A percentile compares a stretch with the other conserved stretches of the same genome.
Conservation (phyloP, 2,888 invertebrate genomes). For the Ichneumoninae sp. region DNA sequence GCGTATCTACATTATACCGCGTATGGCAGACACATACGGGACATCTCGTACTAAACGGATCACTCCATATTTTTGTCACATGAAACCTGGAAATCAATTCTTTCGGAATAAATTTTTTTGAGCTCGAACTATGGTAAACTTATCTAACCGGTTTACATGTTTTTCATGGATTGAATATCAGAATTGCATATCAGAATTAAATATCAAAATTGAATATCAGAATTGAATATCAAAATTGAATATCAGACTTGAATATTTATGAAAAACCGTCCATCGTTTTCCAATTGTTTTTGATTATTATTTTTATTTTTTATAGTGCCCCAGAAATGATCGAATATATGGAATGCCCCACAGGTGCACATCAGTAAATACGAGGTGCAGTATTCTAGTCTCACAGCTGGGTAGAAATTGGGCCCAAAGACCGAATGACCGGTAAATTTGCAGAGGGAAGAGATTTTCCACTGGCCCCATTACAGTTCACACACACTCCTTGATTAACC, state of each 20-base stretch:
- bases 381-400: background rate
- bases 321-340: background rate
- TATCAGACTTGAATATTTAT: too few species aligned
- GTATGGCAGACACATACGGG: slow-evolving; percentile 40
- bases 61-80: background rate
- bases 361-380: background rate
- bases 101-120: background rate
- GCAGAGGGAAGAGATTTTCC: background rate
- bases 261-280: too few species aligned
- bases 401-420: slow-evolving; percentile 12
- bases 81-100: background rate
- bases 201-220: too few species aligned
- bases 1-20: slow-evolving; percentile 54
- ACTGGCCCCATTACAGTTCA: background rate
- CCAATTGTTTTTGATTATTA: background rate
- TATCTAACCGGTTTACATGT: background rate
- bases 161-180: background rate
- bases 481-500: background rate
- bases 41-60: background rate
- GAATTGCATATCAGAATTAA: background rate
- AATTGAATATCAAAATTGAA: too few species aligned
- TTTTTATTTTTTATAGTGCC: background rate
- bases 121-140: background rate
- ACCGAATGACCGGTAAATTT: slow-evolving; percentile 38
- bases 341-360: background rate